Conservation (phyloP, 37 sponge, comb jelly and placozoan genomes). For the Chondrilla cf. caribensis region DNA sequence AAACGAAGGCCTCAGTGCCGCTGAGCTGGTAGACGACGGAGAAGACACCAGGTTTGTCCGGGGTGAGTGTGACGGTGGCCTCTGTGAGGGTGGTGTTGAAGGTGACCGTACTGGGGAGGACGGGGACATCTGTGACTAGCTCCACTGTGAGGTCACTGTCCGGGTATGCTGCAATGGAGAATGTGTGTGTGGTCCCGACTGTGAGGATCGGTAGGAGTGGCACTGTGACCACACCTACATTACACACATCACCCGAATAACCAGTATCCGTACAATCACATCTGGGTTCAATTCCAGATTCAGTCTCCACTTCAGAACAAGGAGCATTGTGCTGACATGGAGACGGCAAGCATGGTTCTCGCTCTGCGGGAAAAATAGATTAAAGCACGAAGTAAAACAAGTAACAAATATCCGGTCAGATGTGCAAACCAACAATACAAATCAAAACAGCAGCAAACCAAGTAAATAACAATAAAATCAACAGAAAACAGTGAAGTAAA, state of each 20-base stretch:
- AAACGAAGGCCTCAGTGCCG: not conserved
- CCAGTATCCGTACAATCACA: slow-evolving; percentile 3
- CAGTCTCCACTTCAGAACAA: not conserved
- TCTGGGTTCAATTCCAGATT: not conserved
- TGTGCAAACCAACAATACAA: not conserved
- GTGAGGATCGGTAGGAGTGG: not conserved
- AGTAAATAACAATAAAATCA: not conserved
- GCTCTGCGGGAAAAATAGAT: slow-evolving; percentile 16
- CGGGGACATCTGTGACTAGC: not conserved
- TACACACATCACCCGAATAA: not conserved
- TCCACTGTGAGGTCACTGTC: not conserved
- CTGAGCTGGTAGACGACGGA: not conserved
- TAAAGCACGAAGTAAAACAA: not conserved
- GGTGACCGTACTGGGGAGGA: not conserved
- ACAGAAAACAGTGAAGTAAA: not conserved
- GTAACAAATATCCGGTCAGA: not conserved
- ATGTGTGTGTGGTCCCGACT: not conserved
- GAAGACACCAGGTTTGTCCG: not conserved
- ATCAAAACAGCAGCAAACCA: not conserved
- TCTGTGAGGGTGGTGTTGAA: not conserved
- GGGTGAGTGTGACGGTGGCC: not conserved
- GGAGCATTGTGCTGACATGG: not conserved
- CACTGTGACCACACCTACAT: slow-evolving; percentile 1
- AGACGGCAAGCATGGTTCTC: not conserved
- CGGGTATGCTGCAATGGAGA: not conserved